Conservation (phyloP, 2,797 vertebrate species). For the Gymnothorax javanicus region DNA sequence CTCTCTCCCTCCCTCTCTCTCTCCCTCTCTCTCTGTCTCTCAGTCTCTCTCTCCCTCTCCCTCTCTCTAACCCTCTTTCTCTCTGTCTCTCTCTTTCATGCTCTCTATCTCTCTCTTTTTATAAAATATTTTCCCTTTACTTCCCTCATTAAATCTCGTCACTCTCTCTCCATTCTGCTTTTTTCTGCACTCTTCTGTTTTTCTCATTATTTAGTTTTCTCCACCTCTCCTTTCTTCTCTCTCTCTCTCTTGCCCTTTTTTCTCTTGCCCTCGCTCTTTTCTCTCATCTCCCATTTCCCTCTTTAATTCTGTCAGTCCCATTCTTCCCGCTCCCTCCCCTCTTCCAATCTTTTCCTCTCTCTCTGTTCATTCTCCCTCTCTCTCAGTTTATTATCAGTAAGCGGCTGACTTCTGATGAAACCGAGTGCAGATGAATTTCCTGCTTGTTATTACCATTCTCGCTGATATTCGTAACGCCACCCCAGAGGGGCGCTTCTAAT, state of each 20-base stretch:
- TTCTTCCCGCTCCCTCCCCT: neutral
- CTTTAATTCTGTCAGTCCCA: constrained; percentile 12
- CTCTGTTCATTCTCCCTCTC: neutral
- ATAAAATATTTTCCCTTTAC: neutral
- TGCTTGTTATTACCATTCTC: constrained; percentile 44
- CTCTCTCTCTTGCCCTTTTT: neutral
- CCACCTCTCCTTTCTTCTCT: neutral
- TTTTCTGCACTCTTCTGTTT: neutral
- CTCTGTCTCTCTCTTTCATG: neutral
- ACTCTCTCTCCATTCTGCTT: too few species aligned
- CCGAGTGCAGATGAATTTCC: constrained; percentile 43
- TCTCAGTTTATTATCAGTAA: constrained; percentile 32
- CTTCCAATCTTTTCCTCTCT: neutral
- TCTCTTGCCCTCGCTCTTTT: constrained; percentile 15
- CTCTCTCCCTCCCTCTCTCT: constrained; percentile 34
- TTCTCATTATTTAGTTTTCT: neutral
- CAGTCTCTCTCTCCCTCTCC: neutral
- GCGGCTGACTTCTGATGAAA: constrained; percentile 30
- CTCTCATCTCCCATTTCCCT: constrained; percentile 28
- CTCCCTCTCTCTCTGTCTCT: neutral
- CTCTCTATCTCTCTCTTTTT: constrained; percentile 8
- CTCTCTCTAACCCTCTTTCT: neutral
- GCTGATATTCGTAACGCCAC: constrained; percentile 48
- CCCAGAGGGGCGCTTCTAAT: constrained; percentile 51
- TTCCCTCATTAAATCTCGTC: too few species aligned